phyloP scores from a whole-genome alignment of 2,888 invertebrate genomes.

The Sycophila texana region DNA sequence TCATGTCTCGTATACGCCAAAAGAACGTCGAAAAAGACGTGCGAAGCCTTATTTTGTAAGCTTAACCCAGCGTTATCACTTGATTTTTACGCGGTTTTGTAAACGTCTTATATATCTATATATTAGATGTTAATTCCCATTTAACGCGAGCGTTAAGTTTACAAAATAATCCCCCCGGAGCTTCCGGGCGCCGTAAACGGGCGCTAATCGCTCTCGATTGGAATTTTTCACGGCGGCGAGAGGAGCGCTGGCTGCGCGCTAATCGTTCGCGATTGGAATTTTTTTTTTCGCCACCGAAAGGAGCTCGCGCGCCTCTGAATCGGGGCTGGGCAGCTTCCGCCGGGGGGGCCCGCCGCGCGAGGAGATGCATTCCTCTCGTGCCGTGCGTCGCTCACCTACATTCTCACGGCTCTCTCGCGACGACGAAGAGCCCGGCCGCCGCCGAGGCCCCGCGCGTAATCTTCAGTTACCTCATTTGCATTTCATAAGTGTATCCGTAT shows the following conservation, averaged over 20 bases:
- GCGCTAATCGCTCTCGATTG: too few species aligned
- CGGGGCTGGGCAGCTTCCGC: slow-evolving; percentile 1
- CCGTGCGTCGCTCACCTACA: slow-evolving; percentile 67
- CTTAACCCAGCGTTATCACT: too few species aligned
- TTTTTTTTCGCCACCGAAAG: not conserved
- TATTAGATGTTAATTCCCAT: too few species aligned
- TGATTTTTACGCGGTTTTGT: too few species aligned
- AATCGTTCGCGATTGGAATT: not conserved
- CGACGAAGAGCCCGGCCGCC: not conserved
- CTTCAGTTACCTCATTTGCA: slow-evolving; percentile 54
- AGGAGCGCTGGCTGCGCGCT: not conserved
- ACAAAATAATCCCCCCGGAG: too few species aligned
- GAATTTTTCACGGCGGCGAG: not conserved
- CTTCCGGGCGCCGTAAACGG: too few species aligned
- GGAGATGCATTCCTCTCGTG: slow-evolving; percentile 37
- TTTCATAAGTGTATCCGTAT: slow-evolving; percentile 13
- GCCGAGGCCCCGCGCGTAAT: slow-evolving; percentile 22
- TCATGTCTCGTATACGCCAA: not conserved
- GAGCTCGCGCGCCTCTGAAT: not conserved
- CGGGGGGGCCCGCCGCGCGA: not conserved
- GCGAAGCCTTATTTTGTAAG: too few species aligned
- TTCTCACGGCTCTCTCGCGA: slow-evolving; percentile 65
- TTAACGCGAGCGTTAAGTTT: too few species aligned
- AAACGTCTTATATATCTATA: too few species aligned
- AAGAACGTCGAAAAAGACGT: not conserved